These are phyloP conservation scores for Chaetodon trifasciatus DNA, from an alignment of 2,797 vertebrate species.

Conservation along the genomic window DNA sequence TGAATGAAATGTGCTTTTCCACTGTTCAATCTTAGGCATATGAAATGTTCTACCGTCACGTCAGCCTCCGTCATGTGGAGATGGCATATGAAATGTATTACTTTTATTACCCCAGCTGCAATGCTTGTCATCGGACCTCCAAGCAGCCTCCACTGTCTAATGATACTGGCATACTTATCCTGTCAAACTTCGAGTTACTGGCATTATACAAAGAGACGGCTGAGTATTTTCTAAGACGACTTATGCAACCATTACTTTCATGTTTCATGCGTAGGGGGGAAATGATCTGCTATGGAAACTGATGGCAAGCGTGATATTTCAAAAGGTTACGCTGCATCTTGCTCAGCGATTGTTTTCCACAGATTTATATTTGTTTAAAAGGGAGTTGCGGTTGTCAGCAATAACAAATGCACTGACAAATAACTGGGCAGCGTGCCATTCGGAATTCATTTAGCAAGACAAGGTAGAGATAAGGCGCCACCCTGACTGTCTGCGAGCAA, in stretches of 20 bases:
- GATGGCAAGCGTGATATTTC: slow-evolving; percentile 86
- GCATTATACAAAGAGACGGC: slow-evolving; percentile 45
- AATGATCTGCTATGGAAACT: slow-evolving; percentile 68
- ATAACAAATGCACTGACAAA: slow-evolving; percentile 87
- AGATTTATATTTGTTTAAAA: slow-evolving; percentile 86
- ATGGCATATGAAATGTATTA: slow-evolving; percentile 24
- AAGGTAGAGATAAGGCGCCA: slow-evolving; percentile 79
- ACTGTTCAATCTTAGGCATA: slow-evolving; percentile 10
- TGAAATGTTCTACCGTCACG: slow-evolving; percentile 27
- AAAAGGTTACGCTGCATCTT: slow-evolving; percentile 86
- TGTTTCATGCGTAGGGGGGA: slow-evolving; percentile 58
- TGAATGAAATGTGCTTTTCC: slow-evolving; percentile 31
- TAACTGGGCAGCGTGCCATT: slow-evolving; percentile 84
- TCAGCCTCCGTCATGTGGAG: slow-evolving; percentile 14
- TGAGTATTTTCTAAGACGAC: slow-evolving; percentile 46
- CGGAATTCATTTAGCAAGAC: slow-evolving; percentile 82
- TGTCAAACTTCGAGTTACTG: slow-evolving; percentile 57
- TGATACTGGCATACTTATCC: slow-evolving; percentile 52
- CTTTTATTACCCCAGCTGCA: slow-evolving; percentile 42
- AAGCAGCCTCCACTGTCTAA: slow-evolving; percentile 39
- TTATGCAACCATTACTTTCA: slow-evolving; percentile 67
- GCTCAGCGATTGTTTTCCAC: slow-evolving; percentile 82
- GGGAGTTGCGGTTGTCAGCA: slow-evolving; percentile 82
- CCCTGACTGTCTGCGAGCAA: slow-evolving; percentile 65
- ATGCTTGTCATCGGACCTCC: slow-evolving; percentile 33